Evolutionary conservation across 2,888 invertebrate genomes (phyloP), one percentile per base, ranked within the genome.

Genomic region (Eristalis pertinax): DNA sequence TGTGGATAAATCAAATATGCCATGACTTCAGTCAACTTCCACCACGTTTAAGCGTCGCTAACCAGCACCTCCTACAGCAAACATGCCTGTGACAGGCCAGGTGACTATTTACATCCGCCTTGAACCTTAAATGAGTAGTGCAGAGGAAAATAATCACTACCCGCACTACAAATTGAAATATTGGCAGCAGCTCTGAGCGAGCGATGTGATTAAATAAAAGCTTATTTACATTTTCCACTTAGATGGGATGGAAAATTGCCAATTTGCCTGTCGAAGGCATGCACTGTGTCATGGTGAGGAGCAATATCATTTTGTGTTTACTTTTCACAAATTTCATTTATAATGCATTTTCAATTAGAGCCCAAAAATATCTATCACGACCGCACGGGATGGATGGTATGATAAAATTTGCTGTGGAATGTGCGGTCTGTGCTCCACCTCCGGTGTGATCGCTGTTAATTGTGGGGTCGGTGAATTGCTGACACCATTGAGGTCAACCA

Each of bases 291-390:
- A 19, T 8, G 50, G 19, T 19, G 50, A 19, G 50, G 15, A 8
- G 50, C 50, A 50, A 50, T 8, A 50, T n/a, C 50, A 50, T 50
- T 50, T 19, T 19, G 50, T 50, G 50, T 50, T 50, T 50, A 50
- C 50, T n/a, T 50, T 50, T n/a, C 50, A 50, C 19, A 50, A 50
- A 50, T 50, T 50, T 50, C 50, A 50, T 50, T 50, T 50, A 50
- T 50, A 50, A 72, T 78, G 38, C 26, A 72, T 58, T 78, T 78
- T 72, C 78, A 78, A 78, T 78, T 65, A 65, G 63, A 65, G 41
- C 32, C 15, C 50, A 19, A 50, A 50, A 72, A 56, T 70, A 78
- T 70, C 56, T 64, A 70, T 56, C 13, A 22, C 19, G 15, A 65
- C 78, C 78, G 19, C 58, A 70, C 65, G 8, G 19, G 32, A 58